Base-by-base conservation (phyloP, 2,888 invertebrate genomes). In the Oligia fasciuncula region DNA sequence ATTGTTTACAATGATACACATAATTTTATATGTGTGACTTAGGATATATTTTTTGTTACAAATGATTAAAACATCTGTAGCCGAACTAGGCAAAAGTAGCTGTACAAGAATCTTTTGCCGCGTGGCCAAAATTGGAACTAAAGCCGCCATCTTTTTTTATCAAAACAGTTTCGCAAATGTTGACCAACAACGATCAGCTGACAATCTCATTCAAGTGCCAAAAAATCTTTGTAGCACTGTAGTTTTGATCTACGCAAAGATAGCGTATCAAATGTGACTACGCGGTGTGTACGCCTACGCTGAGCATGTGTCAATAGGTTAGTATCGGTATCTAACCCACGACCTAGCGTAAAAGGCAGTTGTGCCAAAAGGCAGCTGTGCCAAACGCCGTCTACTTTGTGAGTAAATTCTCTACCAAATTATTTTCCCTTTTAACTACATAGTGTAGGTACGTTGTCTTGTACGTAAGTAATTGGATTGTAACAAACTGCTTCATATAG, bases 401-500 rank as follows among this genome's bases (percentile, higher is more conserved):
- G 43, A 62, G 63, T 67, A 66, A 70, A 62, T 54, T 70, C 51
- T 54, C 62, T 54, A 40, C 29, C 23, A 83, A 77, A 67, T 77
- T 67, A 71, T 83, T 71, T 77, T 40, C n/a, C 63, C 14, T 69
- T 62, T 14, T 23, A 29, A 77, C 49, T 60, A 77, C 23, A 9
- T 29, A n/a, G n/a, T 67, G 17, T n/a, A 17, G 11, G 29, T 29
- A 68, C 35, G 2, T 1, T 17, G 46, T n/a, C 43, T 63, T 35
- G 46, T 71, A 54, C 23, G 23, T 83, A 78, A 83, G 81, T 81
- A 71, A 81, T 81, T 81, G 81, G 84, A 69, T 19, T 57, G 63
- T 71, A 49, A 77, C 57, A 66, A 60, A 60, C 40, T 35, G 17
- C 66, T 66, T 6, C 54, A 40, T 57, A 29, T 67, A 40, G 60